These are phyloP conservation scores for mouse (Mus musculus) DNA, from an alignment of 2,113 vertebrate species.

Conservation along the genomic window DNA sequence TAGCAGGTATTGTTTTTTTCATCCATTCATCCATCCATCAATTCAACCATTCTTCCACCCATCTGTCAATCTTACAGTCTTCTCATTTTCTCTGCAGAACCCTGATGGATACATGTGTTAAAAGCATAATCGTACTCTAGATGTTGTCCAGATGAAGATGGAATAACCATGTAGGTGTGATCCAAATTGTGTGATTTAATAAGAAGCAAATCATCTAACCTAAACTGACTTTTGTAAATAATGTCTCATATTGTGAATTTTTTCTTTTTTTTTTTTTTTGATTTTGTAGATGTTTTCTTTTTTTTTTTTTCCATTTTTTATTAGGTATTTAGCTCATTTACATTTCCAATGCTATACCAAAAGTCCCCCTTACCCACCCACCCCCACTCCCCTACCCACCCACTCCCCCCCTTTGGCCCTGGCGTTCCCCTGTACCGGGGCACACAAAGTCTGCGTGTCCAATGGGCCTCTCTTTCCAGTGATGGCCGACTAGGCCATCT, in stretches of 20 bases:
- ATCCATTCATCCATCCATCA: background rate
- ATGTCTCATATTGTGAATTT: background rate
- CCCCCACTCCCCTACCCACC: too few relatives aligned
- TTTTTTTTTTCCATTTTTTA: too few relatives aligned
- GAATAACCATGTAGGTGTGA: background rate
- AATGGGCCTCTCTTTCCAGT: too few relatives aligned
- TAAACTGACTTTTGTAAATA: background rate
- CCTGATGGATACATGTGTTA: background rate
- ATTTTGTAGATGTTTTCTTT: too few relatives aligned
- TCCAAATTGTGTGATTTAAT: background rate
- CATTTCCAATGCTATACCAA: too few relatives aligned
- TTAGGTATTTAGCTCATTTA: too few relatives aligned
- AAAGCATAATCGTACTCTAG: background rate
- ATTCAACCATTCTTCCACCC: background rate
- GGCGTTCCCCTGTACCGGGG: too few relatives aligned
- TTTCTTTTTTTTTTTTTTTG: too few relatives aligned
- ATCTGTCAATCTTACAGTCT: background rate
- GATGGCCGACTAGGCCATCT: too few relatives aligned
- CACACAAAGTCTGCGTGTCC: too few relatives aligned
- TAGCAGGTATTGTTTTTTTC: background rate
- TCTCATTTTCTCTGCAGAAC: slow-evolving; percentile 6
- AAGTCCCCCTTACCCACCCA: too few relatives aligned
- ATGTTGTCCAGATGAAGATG: background rate
- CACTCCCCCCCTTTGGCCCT: too few relatives aligned
- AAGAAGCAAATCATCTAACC: background rate